These are phyloP conservation scores for Meghimatium bilineatum DNA, from an alignment of 2,888 invertebrate species.

Conservation along the genomic window DNA sequence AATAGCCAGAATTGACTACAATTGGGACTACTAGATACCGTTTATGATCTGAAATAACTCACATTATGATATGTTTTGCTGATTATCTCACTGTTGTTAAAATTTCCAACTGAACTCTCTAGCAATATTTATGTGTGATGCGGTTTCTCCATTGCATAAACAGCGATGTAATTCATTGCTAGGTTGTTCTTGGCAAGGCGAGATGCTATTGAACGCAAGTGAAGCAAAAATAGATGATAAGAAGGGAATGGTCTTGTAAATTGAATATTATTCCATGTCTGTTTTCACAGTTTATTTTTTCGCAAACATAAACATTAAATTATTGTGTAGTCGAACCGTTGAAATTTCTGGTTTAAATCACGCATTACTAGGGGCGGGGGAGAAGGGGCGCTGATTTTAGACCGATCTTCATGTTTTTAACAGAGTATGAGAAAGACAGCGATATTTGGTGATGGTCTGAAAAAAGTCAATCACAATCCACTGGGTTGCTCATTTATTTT, in stretches of 20 bases:
- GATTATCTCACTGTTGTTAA: no score
- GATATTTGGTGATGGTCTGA: no score
- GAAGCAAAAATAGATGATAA: not conserved
- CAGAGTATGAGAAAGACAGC: no score
- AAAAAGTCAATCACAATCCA: no score
- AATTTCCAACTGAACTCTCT: not conserved
- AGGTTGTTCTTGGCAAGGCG: not conserved
- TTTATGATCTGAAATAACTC: no score
- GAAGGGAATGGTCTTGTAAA: not conserved
- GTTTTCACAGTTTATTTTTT: not conserved
- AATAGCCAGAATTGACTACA: no score
- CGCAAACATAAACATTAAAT: conserved; percentile 7
- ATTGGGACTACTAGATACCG: no score
- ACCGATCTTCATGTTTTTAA: no score
- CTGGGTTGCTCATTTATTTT: no score
- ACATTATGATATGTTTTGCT: no score
- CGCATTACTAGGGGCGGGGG: not conserved
- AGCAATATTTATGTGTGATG: not conserved
- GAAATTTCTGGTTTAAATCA: not conserved
- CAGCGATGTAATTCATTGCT: not conserved
- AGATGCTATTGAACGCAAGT: conserved; percentile 5
- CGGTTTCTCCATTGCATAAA: not conserved
- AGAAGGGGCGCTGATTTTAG: no score
- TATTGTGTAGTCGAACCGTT: not conserved
- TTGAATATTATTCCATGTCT: not conserved